These are phyloP conservation scores for Itoplectis maculator DNA, from an alignment of 2,888 invertebrate genomes.

Conservation along the genomic window DNA sequence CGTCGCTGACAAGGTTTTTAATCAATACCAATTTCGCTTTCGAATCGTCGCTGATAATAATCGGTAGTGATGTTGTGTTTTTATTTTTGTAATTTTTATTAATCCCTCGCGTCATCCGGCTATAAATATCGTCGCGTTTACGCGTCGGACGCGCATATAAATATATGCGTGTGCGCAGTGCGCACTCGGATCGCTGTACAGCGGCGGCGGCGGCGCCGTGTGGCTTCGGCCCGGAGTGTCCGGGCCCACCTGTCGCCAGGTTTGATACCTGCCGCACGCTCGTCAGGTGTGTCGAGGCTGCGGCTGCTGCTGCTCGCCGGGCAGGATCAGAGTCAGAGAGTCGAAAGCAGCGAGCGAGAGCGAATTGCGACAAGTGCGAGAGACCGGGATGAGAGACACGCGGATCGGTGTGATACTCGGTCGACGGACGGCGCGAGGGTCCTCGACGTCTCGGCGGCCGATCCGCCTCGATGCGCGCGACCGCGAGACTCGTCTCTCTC, in stretches of 20 bases:
- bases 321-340: constrained; percentile 61
- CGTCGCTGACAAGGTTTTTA: neutral
- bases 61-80: neutral
- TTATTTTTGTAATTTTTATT: neutral
- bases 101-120: neutral
- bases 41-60: neutral
- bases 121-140: constrained; percentile 20
- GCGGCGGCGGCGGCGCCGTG: too few relatives aligned
- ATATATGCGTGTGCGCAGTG: constrained; percentile 18
- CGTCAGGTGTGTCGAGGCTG: constrained; percentile 57
- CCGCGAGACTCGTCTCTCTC: too few relatives aligned
- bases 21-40: neutral
- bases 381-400: constrained; percentile 20
- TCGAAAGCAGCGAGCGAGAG: constrained; percentile 34
- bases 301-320: constrained; percentile 25
- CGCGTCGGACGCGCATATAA: constrained; percentile 21
- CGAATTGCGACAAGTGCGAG: constrained; percentile 62
- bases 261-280: constrained; percentile 67
- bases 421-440: constrained; percentile 42
- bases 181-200: constrained; percentile 18
- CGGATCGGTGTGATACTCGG: constrained; percentile 23
- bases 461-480: constrained; percentile 20
- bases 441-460: constrained; percentile 59
- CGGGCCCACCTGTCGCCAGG: constrained; percentile 66
- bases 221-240: constrained; percentile 35